A percentile compares a stretch with the other conserved stretches of the same genome.
These are phyloP conservation scores for Drosophila quadrilineata DNA, from an alignment of 1,140 invertebrate species.

Conservation along the genomic window DNA sequence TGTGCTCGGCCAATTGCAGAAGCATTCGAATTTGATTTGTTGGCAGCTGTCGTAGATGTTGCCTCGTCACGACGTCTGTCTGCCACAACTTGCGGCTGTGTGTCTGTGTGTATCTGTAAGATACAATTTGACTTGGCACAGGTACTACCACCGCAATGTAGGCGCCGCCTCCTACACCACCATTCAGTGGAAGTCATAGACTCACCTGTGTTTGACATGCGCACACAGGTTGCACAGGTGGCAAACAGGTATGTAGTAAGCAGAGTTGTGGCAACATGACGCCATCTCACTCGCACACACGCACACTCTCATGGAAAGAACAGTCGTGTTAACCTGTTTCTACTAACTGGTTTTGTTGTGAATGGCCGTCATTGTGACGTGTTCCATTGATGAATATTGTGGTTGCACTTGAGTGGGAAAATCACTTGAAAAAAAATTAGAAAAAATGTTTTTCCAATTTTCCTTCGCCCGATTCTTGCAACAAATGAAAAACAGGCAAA, in stretches of 20 bases:
- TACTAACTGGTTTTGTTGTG: slow-evolving; percentile 4
- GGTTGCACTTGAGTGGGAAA: slow-evolving; percentile 8
- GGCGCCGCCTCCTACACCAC: slow-evolving; percentile 48
- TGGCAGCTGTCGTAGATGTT: slow-evolving; percentile 45
- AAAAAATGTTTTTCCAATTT: slow-evolving; percentile 11
- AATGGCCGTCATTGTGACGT: slow-evolving; percentile 3
- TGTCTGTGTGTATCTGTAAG: neutral
- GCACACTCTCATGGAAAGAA: neutral
- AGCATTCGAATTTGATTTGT: slow-evolving; percentile 73
- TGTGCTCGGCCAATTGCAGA: slow-evolving; percentile 59
- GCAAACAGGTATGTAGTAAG: too few species aligned
- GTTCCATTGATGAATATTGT: slow-evolving; percentile 20
- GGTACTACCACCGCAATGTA: slow-evolving; percentile 34
- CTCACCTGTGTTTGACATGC: slow-evolving; percentile 49
- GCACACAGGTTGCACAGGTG: too few species aligned
- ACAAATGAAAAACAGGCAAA: slow-evolving; percentile 14
- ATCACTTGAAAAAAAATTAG: too few species aligned
- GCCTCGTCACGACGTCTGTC: too few species aligned
- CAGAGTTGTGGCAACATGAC: neutral
- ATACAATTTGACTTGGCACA: slow-evolving; percentile 6
- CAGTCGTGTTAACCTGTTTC: slow-evolving; percentile 15
- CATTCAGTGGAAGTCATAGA: slow-evolving; percentile 4
- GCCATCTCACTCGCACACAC: slow-evolving; percentile 5
- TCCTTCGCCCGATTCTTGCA: too few species aligned
- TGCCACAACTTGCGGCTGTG: neutral